Percentiles rank a stretch among this genome's conserved stretches.
Evolutionary conservation across 2,113 vertebrate species (phyloP).

Genomic region (Pteruthius melanotis): DNA sequence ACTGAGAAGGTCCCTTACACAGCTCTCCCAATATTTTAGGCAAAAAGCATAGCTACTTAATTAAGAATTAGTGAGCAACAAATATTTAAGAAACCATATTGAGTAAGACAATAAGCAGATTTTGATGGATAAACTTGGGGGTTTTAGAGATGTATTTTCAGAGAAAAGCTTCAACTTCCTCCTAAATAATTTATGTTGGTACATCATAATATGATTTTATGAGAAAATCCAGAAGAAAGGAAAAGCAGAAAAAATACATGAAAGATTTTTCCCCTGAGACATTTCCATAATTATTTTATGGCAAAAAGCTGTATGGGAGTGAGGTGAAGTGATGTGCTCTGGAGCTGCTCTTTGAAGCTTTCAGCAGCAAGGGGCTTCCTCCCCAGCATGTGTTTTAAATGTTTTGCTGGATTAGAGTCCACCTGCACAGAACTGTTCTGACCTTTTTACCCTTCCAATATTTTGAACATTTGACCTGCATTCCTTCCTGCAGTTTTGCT

Average conservation of each 20-base stretch:
- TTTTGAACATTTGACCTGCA: conserved; percentile 54
- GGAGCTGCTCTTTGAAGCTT: conserved; percentile 32
- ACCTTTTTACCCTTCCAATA: conserved; percentile 49
- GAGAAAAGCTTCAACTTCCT: not conserved
- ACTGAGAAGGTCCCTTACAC: not conserved
- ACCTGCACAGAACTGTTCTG: conserved; percentile 46
- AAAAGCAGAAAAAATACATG: not conserved
- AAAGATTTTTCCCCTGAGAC: conserved; percentile 15
- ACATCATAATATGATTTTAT: not conserved
- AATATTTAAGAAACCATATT: not conserved
- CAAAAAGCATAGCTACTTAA: not conserved
- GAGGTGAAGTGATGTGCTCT: not conserved
- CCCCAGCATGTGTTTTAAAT: conserved; percentile 50
- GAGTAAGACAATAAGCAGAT: not conserved
- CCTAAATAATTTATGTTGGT: not conserved
- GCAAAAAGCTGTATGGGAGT: not conserved
- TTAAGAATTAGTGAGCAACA: not conserved
- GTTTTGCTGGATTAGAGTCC: conserved; percentile 37
- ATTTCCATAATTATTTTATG: conserved; percentile 40
- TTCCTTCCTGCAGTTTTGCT: conserved; percentile 48
- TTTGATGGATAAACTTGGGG: not conserved
- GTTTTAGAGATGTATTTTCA: not conserved
- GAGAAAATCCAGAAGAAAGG: not conserved
- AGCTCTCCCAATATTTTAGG: not conserved
- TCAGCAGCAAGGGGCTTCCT: conserved; percentile 33